Base-by-base conservation (phyloP, 2,888 invertebrate species). In the Ectemnius continuus region DNA sequence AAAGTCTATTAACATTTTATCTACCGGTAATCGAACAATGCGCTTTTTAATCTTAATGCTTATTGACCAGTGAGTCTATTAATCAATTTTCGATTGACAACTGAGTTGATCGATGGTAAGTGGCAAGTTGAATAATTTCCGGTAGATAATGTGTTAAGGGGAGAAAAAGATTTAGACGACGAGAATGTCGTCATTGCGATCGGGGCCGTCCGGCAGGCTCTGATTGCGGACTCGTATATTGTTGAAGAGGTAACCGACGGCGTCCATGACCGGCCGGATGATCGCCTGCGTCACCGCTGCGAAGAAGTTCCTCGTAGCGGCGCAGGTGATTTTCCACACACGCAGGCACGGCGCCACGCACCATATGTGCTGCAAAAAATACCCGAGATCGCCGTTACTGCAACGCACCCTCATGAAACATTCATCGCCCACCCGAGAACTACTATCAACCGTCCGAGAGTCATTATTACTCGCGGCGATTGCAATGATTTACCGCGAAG, bases 311-410 rank as follows among this genome's bases (percentile, higher is more conserved):
- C 94, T 92, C 0, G 93, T 89, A 1, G 94, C 93, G 0, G 93
- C 93, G 86, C 94, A 95, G 86, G 93, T 93, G 85, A 95, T 94
- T 91, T 94, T 94, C 90, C 94, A 92, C 73, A 93, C 92, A 70
- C 95, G 92, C 63, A 95, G 91, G 73, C 93, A 93, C 0, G 96
- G 95, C 0, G 93, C 94, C 46, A 94, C 91, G 87, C 94, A 94
- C 96, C 96, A 96, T 85, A 96, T 94, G 91, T 95, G 94, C 95
- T 95, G 91, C 76, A 92, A 92, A 76, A 65, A 67, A 36, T 36
- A 36, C 36, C 36, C 36, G 68, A n/a, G 46, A 56, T 16, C 20
- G n/a, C 18, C 59, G 63, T 36, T 45, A 36, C 36, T 14, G 4
- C 16, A 36, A 36, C 36, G 36, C 36, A 16, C 36, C 63, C 20